Evolutionary conservation across 2,888 invertebrate genomes (phyloP), one percentile per base, ranked within the genome.

Genomic region (Palloptera scutellata): DNA sequence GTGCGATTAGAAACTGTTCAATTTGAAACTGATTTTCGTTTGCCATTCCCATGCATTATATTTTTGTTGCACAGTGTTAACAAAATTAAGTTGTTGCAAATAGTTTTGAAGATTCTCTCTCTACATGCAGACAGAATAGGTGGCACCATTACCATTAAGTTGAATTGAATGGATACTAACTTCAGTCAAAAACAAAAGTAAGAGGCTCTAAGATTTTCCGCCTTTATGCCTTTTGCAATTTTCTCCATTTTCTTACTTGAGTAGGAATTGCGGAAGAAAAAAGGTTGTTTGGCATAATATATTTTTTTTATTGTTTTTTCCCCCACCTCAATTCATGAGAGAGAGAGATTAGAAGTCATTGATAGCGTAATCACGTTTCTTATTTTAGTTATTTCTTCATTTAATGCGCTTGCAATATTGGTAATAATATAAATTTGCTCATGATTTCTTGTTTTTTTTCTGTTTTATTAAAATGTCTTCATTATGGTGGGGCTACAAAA

Each of bases 341-440:
- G 58, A 58, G 12, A n/a, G 30, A 53, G 58, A 58, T 40, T 42
- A 13, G 52, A 40, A 15, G 13, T 12, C 58, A 5, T 41, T 40
- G 58, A 58, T 58, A 58, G 58, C 15, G 42, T 42, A 58, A 58
- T 58, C 58, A 58, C 58, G 58, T 58, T 58, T 58, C 41, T 30
- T 30, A 2, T 30, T 30, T 30, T 30, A 30, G 30, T 30, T 30
- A 30, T 30, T 30, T 30, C 58, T 42, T 40, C 15, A 19, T 19
- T 60, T 60, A 48, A 60, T 60, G 51, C 13, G n/a, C 19, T n/a
- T 61, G 30, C 30, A 51, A 51, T 51, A 43, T 48, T 61, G 51
- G 51, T 61, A 61, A 61, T 61, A 51, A 20, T 51, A 61, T 61
- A 61, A 61, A 61, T 61, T 61, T 48, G 61, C 48, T n/a, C 48